Base-by-base conservation (phyloP, 2,797 vertebrate species). In the Gambusia yucatana region DNA sequence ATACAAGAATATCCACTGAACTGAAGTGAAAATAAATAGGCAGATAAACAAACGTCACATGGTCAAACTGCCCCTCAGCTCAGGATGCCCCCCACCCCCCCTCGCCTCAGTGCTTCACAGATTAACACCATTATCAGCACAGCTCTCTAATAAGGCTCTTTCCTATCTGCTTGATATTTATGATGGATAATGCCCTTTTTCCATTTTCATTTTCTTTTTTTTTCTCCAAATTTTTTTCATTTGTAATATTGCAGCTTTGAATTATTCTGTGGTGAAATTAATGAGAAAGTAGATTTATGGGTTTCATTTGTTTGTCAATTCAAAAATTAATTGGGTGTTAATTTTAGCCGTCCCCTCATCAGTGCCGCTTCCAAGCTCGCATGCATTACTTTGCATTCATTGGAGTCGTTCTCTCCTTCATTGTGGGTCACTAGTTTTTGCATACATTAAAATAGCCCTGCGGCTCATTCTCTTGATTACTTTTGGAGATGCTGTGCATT, bases 301-400 rank as follows among this genome's bases (percentile, higher is more conserved):
- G 96, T 98, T 99, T 98, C 97, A 99, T 99, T 99, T 98, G 98
- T 99, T 99, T 99, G 98, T 99, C 98, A 99, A 99, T 98, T 98
- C 93, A 85, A 95, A 98, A 99, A 99, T 99, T 98, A 99, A 99
- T 99, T 99, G 98, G 97, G 97, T 99, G 98, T 99, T 99, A 98
- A 99, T 99, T 98, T 99, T 97, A 97, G 97, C 97, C 95, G 95
- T 97, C 97, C 96, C 97, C 97, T 97, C 97, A 97, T 98, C 97
- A 97, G 96, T 96, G 94, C 95, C 90, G 96, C 96, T 96, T 95
- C 96, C 94, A 95, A 96, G 97, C 96, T 89, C 94, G 94, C 94
- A 90, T 91, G 96, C 96, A 96, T 97, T 97, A 96, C 96, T 98
- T 97, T 96, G 97, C 97, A 97, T 98, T 98, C 97, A 97, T 96